Evolutionary conservation across 1,140 invertebrate species (phyloP).

Genomic region (Hylaeus volcanicus): DNA sequence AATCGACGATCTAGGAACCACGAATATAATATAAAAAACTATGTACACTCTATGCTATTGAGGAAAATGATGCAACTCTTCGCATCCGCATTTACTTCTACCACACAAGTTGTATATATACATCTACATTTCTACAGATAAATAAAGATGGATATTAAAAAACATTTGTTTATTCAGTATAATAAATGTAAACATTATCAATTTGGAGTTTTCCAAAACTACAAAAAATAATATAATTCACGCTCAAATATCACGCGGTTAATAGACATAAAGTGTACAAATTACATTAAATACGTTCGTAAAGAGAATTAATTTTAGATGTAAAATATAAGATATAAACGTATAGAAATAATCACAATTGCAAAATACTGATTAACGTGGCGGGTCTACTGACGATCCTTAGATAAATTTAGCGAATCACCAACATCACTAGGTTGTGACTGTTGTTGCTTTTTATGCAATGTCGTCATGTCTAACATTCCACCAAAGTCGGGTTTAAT

Average conservation of each 20-base stretch:
- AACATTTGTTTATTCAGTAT: slow-evolving; percentile 35
- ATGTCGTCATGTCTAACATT: slow-evolving; percentile 74
- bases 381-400: slow-evolving; percentile 69
- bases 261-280: slow-evolving; percentile 18
- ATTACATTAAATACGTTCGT: not conserved
- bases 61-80: slow-evolving; percentile 19
- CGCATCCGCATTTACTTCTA: not conserved
- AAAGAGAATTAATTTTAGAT: slow-evolving; percentile 2
- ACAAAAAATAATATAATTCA: slow-evolving; percentile 34
- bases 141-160: not conserved
- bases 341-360: slow-evolving; percentile 35
- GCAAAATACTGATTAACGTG: slow-evolving; percentile 31
- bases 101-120: not conserved
- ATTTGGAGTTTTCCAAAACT: slow-evolving; percentile 11
- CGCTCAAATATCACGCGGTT: not conserved
- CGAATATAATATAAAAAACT: too few relatives aligned
- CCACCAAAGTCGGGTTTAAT: slow-evolving; percentile 70
- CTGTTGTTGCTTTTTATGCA: slow-evolving; percentile 72
- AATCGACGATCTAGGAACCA: not conserved
- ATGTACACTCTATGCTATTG: not conserved
- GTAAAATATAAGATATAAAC: slow-evolving; percentile 5
- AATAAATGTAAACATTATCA: slow-evolving; percentile 1
- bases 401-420: slow-evolving; percentile 76
- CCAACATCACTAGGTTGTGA: slow-evolving; percentile 62
- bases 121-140: not conserved